phyloP scores from a whole-genome alignment of 1,140 invertebrate species.

The Brachionus koreanus region DNA sequence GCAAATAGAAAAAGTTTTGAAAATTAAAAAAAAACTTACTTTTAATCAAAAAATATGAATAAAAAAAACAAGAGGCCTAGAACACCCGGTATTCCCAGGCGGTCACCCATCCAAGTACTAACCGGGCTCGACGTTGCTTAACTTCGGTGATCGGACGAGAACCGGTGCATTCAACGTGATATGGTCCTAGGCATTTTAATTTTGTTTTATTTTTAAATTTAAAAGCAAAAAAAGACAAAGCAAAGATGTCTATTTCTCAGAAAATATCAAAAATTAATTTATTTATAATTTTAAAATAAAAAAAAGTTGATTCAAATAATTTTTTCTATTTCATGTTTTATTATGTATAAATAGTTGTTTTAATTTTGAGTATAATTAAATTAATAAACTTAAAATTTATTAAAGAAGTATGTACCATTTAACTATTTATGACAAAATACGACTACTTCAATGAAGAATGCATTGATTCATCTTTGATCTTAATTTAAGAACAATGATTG shows the following conservation, averaged over 20 bases:
- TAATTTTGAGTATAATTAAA: background rate
- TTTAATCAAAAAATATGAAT: background rate
- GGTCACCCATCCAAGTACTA: constrained; percentile 45
- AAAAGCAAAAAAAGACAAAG: background rate
- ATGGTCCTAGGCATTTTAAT: constrained; percentile 19
- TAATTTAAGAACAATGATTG: background rate
- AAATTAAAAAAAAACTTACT: background rate
- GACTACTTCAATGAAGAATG: constrained; percentile 20
- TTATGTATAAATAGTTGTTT: background rate
- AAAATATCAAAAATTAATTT: background rate
- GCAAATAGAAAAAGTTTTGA: too few species aligned
- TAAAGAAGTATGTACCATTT: constrained; percentile 22
- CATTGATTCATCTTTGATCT: background rate
- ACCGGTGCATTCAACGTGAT: too few species aligned
- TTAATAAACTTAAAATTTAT: background rate
- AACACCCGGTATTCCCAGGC: constrained; percentile 44
- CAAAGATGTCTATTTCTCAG: background rate
- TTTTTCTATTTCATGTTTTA: background rate
- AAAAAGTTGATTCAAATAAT: background rate
- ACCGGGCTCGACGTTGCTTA: constrained; percentile 44
- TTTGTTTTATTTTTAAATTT: background rate
- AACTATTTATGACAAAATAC: background rate
- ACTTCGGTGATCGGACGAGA: too few species aligned
- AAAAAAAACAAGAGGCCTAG: background rate
- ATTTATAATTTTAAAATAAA: background rate